Evolutionary conservation across 2,888 invertebrate species (phyloP).

Genomic region (Pristionchus japonicus): DNA sequence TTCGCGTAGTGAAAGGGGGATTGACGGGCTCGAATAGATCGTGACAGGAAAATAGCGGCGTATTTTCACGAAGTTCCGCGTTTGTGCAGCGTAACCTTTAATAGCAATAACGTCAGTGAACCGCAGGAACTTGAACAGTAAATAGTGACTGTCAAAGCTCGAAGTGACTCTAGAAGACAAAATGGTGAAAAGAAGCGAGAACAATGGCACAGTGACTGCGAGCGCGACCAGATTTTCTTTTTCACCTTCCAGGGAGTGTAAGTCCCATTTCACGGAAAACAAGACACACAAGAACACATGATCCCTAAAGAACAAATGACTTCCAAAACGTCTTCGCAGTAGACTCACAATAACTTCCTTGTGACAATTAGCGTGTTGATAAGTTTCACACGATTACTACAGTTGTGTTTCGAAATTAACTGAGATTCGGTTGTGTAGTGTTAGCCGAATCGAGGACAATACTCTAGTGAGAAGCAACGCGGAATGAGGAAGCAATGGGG

Average conservation of each 20-base stretch:
- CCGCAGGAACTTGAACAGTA: neutral
- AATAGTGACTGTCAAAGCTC: neutral
- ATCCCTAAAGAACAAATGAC: neutral
- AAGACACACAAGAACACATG: neutral
- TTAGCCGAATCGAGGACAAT: too few relatives aligned
- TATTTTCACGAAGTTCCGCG: neutral
- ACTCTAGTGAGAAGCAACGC: neutral
- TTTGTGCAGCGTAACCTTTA: neutral
- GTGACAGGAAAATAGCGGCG: neutral
- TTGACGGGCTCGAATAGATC: neutral
- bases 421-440: too few relatives aligned
- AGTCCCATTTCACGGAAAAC: neutral
- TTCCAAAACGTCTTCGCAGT: too few relatives aligned
- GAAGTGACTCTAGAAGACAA: neutral
- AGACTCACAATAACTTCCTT: neutral
- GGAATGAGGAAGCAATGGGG: neutral
- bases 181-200: neutral
- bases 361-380: too few relatives aligned
- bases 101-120: neutral
- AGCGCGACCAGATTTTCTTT: neutral
- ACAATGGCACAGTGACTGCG: neutral
- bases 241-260: neutral
- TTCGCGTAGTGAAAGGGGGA: too few relatives aligned
- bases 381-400: too few relatives aligned
- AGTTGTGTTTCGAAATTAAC: too few relatives aligned